Percentiles rank a stretch among this genome's conserved stretches.
These are phyloP conservation scores for Chelidonichthys spinosus DNA, from an alignment of 2,797 vertebrate species.

Conservation along the genomic window DNA sequence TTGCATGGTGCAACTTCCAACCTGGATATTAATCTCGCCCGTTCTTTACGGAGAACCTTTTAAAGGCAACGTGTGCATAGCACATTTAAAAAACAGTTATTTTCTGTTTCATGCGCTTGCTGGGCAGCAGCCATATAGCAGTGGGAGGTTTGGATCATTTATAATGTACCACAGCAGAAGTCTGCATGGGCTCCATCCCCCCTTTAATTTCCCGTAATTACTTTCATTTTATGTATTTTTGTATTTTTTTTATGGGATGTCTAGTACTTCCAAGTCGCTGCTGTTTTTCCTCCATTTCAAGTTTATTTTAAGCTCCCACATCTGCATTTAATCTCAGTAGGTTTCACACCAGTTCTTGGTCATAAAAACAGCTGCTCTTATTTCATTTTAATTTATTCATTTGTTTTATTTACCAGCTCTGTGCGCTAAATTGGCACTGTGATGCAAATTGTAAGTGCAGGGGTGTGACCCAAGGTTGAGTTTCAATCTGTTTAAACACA, in stretches of 20 bases:
- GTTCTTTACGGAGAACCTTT: constrained; percentile 69
- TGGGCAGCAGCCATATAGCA: constrained; percentile 78
- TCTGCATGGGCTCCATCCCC: constrained; percentile 53
- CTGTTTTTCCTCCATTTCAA: constrained; percentile 39
- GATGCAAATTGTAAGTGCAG: constrained; percentile 26
- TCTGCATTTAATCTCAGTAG: constrained; percentile 63
- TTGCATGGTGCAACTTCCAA: constrained; percentile 79
- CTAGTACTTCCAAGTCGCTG: constrained; percentile 41
- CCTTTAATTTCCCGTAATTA: constrained; percentile 55
- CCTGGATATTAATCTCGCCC: constrained; percentile 68
- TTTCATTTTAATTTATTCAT: too few relatives aligned
- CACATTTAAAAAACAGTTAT: constrained; percentile 62
- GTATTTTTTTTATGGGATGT: constrained; percentile 17
- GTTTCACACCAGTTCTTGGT: constrained; percentile 66
- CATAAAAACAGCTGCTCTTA: constrained; percentile 65
- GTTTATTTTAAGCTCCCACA: constrained; percentile 76
- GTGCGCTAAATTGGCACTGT: constrained; percentile 41
- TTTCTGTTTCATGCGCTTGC: constrained; percentile 70
- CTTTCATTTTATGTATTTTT: constrained; percentile 34
- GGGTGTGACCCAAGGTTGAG: constrained; percentile 22
- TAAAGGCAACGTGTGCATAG: constrained; percentile 75
- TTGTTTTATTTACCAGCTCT: constrained; percentile 4
- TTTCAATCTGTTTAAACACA: constrained; percentile 19
- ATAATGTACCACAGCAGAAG: constrained; percentile 51
- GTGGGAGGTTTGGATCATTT: constrained; percentile 86